A percentile compares a stretch with the other conserved stretches of the same genome.
Conservation (phyloP, 2,797 vertebrate species). For the Rhinophrynus dorsalis region DNA sequence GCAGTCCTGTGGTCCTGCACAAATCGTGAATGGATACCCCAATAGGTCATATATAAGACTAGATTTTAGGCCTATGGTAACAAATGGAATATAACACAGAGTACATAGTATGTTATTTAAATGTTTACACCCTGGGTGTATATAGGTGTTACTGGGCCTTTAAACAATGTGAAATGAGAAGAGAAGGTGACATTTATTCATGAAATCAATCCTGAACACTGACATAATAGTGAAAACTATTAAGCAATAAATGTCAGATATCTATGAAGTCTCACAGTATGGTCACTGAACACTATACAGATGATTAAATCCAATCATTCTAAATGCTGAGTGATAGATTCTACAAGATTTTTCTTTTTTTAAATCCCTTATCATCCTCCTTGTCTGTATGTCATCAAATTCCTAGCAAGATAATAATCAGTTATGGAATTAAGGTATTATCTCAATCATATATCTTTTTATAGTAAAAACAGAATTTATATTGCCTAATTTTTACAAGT, state of each 20-base stretch:
- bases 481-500: neutral
- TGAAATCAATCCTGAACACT: constrained; percentile 35
- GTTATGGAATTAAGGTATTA: constrained; percentile 1
- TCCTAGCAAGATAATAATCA: constrained; percentile 10
- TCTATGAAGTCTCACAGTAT: constrained; percentile 27
- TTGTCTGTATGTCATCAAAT: neutral
- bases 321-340: constrained; percentile 17
- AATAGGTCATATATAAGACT: too few species aligned
- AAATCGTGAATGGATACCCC: too few species aligned
- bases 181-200: constrained; percentile 39
- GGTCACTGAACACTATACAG: constrained; percentile 39
- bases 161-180: constrained; percentile 37
- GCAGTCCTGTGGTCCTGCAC: too few species aligned
- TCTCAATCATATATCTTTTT: neutral
- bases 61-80: too few species aligned
- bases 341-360: constrained; percentile 16
- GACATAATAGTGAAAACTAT: constrained; percentile 46
- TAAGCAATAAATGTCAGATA: constrained; percentile 47
- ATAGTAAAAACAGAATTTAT: neutral
- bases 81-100: too few species aligned
- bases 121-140: too few species aligned
- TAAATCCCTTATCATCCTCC: neutral
- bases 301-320: constrained; percentile 44
- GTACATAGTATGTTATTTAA: too few species aligned
- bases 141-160: too few species aligned